A percentile compares a stretch with the other conserved stretches of the same genome.
Evolutionary conservation across 1,140 invertebrate genomes (phyloP).

Genomic region (Anagrus nilaparvatae): DNA sequence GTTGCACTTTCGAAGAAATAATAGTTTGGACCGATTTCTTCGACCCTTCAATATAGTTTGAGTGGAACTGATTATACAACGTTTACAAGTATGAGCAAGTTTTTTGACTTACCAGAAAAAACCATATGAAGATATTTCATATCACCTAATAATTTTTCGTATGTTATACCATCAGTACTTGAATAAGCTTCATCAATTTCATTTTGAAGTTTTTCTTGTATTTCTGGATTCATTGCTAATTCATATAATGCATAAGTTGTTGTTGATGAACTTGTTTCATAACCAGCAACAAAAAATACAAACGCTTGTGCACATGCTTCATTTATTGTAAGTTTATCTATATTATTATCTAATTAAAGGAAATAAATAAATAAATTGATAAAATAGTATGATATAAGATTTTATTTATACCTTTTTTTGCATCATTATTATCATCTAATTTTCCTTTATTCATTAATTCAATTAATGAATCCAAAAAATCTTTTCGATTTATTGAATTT

Average conservation of each 20-base stretch:
- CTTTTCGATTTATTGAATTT: slow-evolving; percentile 24
- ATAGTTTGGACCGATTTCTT: too few species aligned
- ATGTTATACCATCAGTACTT: too few species aligned
- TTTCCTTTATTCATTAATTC: slow-evolving; percentile 23
- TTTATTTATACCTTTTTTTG: too few species aligned
- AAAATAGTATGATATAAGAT: too few species aligned
- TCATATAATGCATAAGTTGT: slow-evolving; percentile 26
- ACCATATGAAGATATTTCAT: too few species aligned
- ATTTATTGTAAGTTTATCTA: slow-evolving; percentile 4
- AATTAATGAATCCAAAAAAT: slow-evolving; percentile 30
- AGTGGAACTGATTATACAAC: too few species aligned
- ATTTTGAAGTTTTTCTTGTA: slow-evolving; percentile 23
- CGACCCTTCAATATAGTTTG: too few species aligned
- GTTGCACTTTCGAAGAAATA: too few species aligned
- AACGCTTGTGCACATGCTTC: slow-evolving; percentile 1
- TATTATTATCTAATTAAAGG: slow-evolving; percentile 25
- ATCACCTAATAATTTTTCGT: too few species aligned
- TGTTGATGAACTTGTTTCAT: slow-evolving; percentile 23
- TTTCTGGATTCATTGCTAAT: slow-evolving; percentile 14
- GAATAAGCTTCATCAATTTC: slow-evolving; percentile 25
- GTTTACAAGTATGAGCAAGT: too few species aligned
- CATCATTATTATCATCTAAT: not conserved
- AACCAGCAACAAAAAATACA: slow-evolving; percentile 21
- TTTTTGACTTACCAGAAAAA: too few species aligned
- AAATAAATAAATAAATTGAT: too few species aligned